Conservation (phyloP, 2,888 invertebrate genomes). For the Catocala sponsa region DNA sequence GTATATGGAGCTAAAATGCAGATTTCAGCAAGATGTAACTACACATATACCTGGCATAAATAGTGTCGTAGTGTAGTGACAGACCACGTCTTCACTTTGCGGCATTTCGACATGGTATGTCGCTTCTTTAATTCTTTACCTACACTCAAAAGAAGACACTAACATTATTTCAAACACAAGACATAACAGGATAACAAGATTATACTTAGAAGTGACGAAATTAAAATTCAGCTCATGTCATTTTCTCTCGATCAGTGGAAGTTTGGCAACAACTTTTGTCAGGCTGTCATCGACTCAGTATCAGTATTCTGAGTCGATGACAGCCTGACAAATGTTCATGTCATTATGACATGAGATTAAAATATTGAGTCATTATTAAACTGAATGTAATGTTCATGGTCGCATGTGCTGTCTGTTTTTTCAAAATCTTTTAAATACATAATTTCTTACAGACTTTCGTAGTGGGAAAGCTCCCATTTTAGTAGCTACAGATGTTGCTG, state of each 20-base stretch:
- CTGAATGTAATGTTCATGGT: conserved; percentile 11
- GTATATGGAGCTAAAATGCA: background rate
- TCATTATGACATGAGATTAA: too few species aligned
- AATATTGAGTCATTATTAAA: too few species aligned
- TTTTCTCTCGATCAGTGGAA: too few species aligned
- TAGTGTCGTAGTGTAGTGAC: conserved; percentile 1
- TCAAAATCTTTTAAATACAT: conserved; percentile 42
- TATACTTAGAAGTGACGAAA: background rate
- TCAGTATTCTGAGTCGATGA: too few species aligned
- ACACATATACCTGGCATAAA: background rate
- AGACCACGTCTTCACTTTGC: conserved; percentile 8
- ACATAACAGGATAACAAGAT: background rate
- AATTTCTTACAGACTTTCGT: conserved; percentile 91
- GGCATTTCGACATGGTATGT: conserved; percentile 16
- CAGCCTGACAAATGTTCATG: too few species aligned
- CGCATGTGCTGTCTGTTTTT: conserved; percentile 16
- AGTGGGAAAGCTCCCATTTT: conserved; percentile 95
- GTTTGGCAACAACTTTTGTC: too few species aligned
- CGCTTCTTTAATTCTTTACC: background rate
- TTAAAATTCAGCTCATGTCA: too few species aligned
- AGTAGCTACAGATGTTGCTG: conserved; percentile 98
- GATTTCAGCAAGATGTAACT: conserved; percentile 6
- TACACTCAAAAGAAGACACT: background rate
- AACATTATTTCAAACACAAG: too few species aligned
- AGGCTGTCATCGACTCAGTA: too few species aligned